Evolutionary conservation across 2,797 vertebrate genomes (phyloP), one percentile per base, ranked within the genome.

Genomic region (Emydoidea blandingii): DNA sequence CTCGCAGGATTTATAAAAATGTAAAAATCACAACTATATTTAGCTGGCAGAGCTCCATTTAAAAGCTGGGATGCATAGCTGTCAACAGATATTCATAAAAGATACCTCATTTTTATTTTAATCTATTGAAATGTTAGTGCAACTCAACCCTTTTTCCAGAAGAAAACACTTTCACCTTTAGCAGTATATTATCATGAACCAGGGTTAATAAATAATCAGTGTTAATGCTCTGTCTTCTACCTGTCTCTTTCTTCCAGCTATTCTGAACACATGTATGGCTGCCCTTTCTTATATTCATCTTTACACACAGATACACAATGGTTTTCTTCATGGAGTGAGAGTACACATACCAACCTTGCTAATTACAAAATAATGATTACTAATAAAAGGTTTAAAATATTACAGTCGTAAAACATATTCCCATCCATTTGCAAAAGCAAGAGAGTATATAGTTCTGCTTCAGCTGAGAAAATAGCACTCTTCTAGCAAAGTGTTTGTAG

Each of bases 1-100:
- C 83, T 92, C 90, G 91, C 90, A 94, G 85, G 90, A 88, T 92
- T 87, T 90, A 93, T 95, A 96, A 97, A 97, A 97, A 96, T 97
- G 93, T 96, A 85, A 91, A 93, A 95, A 91, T 79, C 41, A 8
- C 81, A 96, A 86, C 95, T 97, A 91, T 95, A 95, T 97, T 97
- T 97, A 97, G 96, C 85, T 84, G 79, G 85, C 23, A 91, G 80
- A 93, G 91, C 29, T 95, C 62, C 62, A 81, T 16, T 94, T 94
- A 79, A 89, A 83, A 89, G 89, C 85, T 84, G 59, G 18, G 79
- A 94, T 94, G 93, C 23, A 8, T 10, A 41, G 10, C 18, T 92
- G 76, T 79, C 81, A 79, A 62, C 97, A 97, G 56, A 86, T 86
- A 92, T 87, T 92, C 78, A 74, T 74, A 95, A 80, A 83, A 34